A percentile compares a stretch with the other conserved stretches of the same genome.
Evolutionary conservation across 2,888 invertebrate species (phyloP).

Genomic region (Lepidocyrtinus sp.): DNA sequence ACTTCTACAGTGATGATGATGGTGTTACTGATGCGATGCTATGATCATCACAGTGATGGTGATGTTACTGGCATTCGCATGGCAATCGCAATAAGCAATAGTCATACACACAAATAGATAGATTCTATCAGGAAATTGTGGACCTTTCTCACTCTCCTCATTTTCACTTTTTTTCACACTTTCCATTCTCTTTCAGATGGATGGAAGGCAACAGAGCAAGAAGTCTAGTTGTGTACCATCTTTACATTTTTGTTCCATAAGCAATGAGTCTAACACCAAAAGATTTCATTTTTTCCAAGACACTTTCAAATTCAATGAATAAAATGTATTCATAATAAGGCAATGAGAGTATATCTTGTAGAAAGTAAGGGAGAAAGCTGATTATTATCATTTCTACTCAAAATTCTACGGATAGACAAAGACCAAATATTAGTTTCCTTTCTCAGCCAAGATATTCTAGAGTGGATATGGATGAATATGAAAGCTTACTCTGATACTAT

Average conservation of each 20-base stretch:
- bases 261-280: constrained; percentile 22
- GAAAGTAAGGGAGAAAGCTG: neutral
- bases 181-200: no score
- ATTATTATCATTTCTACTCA: neutral
- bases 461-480: no score
- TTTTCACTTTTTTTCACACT: no score
- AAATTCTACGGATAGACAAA: neutral
- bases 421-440: neutral
- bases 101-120: constrained; percentile 19
- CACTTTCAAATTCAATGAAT: constrained; percentile 42
- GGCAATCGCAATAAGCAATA: constrained; percentile 25
- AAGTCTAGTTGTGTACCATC: no score
- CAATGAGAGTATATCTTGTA: neutral
- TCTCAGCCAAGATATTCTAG: no score
- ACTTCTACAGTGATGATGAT: neutral
- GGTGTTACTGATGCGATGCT: no score
- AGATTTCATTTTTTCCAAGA: neutral
- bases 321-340: constrained; percentile 34
- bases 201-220: no score
- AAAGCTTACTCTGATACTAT: no score
- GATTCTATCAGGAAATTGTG: constrained; percentile 10
- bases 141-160: no score
- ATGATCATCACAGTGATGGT: no score
- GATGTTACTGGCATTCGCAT: no score
- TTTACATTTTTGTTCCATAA: neutral